Evolutionary conservation across 2,113 vertebrate genomes (phyloP).

Genomic region (Bos javanicus): DNA sequence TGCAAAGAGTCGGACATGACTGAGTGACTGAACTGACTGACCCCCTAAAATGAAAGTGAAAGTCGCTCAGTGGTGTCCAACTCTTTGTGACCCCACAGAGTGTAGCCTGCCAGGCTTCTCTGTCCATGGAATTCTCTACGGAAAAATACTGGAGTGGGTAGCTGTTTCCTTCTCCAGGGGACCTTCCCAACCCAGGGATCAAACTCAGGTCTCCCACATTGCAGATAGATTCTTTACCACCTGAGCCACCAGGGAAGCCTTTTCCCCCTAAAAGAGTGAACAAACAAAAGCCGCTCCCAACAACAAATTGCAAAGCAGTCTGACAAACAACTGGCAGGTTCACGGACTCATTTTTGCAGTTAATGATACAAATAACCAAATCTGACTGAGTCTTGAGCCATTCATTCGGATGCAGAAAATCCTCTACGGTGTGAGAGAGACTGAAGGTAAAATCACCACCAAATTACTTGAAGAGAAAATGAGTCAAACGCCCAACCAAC

Average conservation of each 20-base stretch:
- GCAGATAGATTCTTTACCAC: not conserved
- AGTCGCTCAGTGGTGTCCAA: not conserved
- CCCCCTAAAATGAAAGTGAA: not conserved
- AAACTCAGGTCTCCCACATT: not conserved
- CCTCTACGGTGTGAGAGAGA: not conserved
- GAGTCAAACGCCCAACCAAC: conserved; percentile 71
- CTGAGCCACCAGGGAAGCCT: not conserved
- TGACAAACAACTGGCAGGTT: not conserved
- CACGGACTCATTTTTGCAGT: not conserved
- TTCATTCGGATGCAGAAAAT: conserved; percentile 20
- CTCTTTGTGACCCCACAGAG: not conserved
- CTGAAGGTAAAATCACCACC: conserved; percentile 58
- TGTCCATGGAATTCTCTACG: not conserved
- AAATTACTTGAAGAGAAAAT: conserved; percentile 72
- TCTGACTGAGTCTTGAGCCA: not conserved
- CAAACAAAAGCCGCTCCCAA: not conserved
- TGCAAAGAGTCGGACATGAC: rapidly evolving
- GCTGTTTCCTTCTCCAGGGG: not conserved
- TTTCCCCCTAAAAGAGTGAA: not conserved
- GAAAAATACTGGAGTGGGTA: not conserved
- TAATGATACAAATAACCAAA: not conserved
- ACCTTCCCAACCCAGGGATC: not conserved
- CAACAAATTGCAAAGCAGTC: not conserved
- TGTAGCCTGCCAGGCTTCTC: not conserved
- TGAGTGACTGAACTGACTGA: too few relatives aligned